phyloP scores from a whole-genome alignment of 1,140 invertebrate genomes.

The Sinella curviseta region DNA sequence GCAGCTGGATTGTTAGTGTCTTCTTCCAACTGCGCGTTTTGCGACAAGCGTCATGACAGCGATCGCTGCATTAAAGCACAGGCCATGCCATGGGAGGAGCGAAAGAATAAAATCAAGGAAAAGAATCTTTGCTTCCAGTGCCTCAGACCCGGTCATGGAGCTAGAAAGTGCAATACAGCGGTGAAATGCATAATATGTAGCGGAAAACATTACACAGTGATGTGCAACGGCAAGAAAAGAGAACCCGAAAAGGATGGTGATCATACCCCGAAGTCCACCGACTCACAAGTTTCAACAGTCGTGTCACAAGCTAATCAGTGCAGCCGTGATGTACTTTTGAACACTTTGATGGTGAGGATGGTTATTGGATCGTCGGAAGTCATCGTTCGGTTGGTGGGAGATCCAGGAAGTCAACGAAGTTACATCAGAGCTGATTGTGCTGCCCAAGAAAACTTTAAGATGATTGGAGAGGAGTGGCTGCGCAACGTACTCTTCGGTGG shows the following conservation, averaged over 20 bases:
- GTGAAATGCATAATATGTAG: slow-evolving; percentile 17
- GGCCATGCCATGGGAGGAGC: neutral
- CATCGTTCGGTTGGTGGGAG: neutral
- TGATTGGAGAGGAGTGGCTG: neutral
- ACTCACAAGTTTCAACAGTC: neutral
- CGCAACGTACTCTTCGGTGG: slow-evolving; percentile 17
- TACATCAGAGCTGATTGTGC: neutral
- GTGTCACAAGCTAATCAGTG: neutral
- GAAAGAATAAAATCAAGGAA: neutral
- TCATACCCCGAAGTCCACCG: neutral
- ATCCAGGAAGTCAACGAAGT: neutral
- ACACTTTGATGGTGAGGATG: neutral
- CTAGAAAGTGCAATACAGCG: neutral
- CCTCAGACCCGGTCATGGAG: neutral
- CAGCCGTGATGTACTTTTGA: neutral
- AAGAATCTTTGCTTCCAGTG: neutral
- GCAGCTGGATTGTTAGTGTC: slow-evolving; percentile 20
- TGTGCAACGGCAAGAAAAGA: neutral
- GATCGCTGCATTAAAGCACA: neutral
- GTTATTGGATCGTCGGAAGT: neutral
- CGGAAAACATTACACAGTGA: neutral
- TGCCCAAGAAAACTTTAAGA: neutral
- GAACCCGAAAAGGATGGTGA: neutral
- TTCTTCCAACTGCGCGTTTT: neutral
- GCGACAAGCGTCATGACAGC: neutral